Percentiles rank a stretch among this genome's conserved stretches.
phyloP scores from a whole-genome alignment of 2,888 invertebrate species.

The Nomada ruficornis region DNA sequence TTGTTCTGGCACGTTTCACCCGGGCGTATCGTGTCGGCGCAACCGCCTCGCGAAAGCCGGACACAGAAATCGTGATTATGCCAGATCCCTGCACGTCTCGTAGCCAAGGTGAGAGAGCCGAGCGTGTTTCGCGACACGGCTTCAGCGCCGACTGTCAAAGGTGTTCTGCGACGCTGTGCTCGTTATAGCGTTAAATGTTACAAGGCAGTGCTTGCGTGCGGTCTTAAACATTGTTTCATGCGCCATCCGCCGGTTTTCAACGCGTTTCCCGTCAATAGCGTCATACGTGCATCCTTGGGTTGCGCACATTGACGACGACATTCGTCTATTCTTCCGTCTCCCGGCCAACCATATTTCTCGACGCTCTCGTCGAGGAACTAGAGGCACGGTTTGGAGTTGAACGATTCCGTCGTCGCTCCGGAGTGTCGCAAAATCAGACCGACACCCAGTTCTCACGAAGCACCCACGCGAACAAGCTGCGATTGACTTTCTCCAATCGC shows the following conservation, averaged over 20 bases:
- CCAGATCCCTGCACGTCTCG: background rate
- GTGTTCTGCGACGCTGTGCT: slow-evolving; percentile 46
- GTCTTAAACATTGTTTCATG: slow-evolving; percentile 3
- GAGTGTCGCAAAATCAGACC: too few relatives aligned
- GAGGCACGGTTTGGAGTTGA: too few relatives aligned
- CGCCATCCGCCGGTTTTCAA: background rate
- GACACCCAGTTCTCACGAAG: background rate
- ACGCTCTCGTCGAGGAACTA: too few relatives aligned
- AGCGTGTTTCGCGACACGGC: slow-evolving; percentile 10
- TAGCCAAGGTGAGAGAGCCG: slow-evolving; percentile 11
- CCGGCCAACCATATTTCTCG: background rate
- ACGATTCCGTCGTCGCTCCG: too few relatives aligned
- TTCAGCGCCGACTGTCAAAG: slow-evolving; percentile 32
- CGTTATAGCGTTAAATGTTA: slow-evolving; percentile 38
- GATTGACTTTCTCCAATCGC: background rate
- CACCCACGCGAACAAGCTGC: background rate
- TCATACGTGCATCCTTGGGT: background rate
- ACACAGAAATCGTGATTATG: background rate
- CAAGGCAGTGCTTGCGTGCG: slow-evolving; percentile 12
- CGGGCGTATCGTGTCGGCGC: background rate
- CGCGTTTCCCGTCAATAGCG: background rate
- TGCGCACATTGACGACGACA: background rate
- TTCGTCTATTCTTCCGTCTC: background rate
- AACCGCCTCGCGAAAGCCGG: background rate
- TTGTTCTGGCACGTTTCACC: slow-evolving; percentile 13